Base-by-base conservation (phyloP, 1,140 invertebrate genomes). In the Doryteuthis pealeii region DNA sequence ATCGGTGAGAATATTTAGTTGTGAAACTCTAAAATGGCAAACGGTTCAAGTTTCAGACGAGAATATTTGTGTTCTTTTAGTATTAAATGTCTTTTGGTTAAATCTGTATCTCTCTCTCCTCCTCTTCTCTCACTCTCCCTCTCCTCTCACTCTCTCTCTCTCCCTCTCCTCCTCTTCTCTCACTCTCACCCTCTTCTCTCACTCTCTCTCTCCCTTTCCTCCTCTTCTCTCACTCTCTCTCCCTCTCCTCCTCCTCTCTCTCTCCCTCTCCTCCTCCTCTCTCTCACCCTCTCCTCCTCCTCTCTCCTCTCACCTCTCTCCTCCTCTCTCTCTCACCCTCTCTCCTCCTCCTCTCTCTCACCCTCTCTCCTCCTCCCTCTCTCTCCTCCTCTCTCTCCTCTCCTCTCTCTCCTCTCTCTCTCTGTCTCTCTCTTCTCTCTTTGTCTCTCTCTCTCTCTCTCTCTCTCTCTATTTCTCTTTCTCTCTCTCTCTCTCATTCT, bases 301-400 rank as follows among this genome's bases (percentile, higher is more conserved):
- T 35, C 65, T 68, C 31, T 72, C 43, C 30, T 26, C 62, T 10
- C 35, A 5, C 35, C 35, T 73, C n/a, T 72, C 43, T 74, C 32
- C 67, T 10, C 49, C 68, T 70, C 28, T 75, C 69, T 54, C 54
- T 58, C 26, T 71, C 43, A 3, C 18, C 74, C 45, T 62, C 5
- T 35, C 26, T 58, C 22, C 14, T 10, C 33, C 22, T 12, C 28
- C 26, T 31, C 12, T 32, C 28, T 26, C 33, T 18, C 22, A 30
- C 67, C 30, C 10, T 26, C 26, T 14, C 3, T 12, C 14, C 4
- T 33, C 18, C 15, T 18, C 18, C 71, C 33, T 15, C 40, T 12
- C 30, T 62, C 54, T 22, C 28, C 18, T 31, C 30, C 26, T 62
- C 31, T 31, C 26, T 22, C 18, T 26, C 18, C 35, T 65, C 62